Evolutionary conservation across 2,888 invertebrate species (phyloP).

Genomic region (Liposcelis brunnea): DNA sequence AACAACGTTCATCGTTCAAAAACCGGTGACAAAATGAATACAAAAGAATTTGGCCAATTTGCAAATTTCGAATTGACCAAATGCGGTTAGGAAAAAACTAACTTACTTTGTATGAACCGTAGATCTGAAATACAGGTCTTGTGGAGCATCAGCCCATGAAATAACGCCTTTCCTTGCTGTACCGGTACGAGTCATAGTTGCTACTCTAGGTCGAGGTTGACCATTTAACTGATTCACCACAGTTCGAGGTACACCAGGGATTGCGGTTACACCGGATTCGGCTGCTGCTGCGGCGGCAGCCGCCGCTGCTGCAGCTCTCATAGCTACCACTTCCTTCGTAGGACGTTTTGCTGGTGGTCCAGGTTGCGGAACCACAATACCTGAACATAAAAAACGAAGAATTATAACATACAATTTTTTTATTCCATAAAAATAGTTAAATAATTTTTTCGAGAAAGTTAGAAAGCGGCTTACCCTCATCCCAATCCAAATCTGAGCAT

Average conservation of each 20-base stretch:
- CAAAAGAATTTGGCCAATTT: too few relatives aligned
- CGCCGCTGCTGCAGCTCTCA: slow-evolving; percentile 14
- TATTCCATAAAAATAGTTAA: background rate
- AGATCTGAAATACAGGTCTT: slow-evolving; percentile 90
- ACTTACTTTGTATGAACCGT: slow-evolving; percentile 74
- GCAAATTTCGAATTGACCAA: too few relatives aligned
- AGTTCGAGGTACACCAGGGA: slow-evolving; percentile 24
- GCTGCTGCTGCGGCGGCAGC: slow-evolving; percentile 21
- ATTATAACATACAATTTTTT: background rate
- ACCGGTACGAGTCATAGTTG: slow-evolving; percentile 58
- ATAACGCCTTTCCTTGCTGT: slow-evolving; percentile 76
- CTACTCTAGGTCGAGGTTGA: slow-evolving; percentile 50
- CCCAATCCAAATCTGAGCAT: slow-evolving; percentile 45
- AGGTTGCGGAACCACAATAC: slow-evolving; percentile 22
- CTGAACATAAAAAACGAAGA: slow-evolving; percentile 19
- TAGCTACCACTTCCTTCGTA: slow-evolving; percentile 40
- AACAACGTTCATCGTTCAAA: too few relatives aligned
- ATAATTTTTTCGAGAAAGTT: too few relatives aligned
- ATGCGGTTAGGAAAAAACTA: too few relatives aligned
- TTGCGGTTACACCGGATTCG: slow-evolving; percentile 22
- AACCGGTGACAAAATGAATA: too few relatives aligned
- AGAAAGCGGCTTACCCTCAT: slow-evolving; percentile 40
- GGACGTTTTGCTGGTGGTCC: slow-evolving; percentile 62
- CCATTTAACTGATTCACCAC: slow-evolving; percentile 47
- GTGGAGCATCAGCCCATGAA: slow-evolving; percentile 96